Evolutionary conservation across 2,113 vertebrate genomes (phyloP), one percentile per base, ranked within the genome.

Genomic region (Nansenia antarctica): DNA sequence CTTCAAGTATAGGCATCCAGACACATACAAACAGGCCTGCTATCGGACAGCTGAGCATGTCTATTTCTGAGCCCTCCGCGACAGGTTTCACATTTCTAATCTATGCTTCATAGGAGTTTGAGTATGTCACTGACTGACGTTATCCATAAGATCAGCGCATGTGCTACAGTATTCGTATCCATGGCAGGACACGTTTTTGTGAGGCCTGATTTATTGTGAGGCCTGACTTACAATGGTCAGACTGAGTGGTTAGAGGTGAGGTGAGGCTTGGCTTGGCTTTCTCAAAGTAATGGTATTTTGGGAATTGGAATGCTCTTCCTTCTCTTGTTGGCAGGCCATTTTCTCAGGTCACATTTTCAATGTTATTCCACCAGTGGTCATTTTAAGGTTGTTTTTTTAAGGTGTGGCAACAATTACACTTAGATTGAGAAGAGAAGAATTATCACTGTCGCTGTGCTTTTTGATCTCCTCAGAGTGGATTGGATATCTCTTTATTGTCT

Each of bases 1-100:
- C 42, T n/a, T 47, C 1, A 15, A 3, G 45, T 49, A 6, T 49
- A 49, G n/a, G 45, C 20, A 6, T 7, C n/a, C 45, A 20, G 45
- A 49, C 14, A 3, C 4, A 27, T 15, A 35, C 29, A 22, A 31
- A 54, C 31, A 60, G 20, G 24, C n/a, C 22, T 26, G 45, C 32
- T 15, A 5, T 34, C 2, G 27, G 58, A 53, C 65, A 42, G 34
- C 58, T 57, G 65, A 52, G 4, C 47, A 30, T 9, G 57, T 39
- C 71, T 73, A 45, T 73, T 73, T 73, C 32, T 32, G 52, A 60
- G 58, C n/a, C 58, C n/a, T 60, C 18, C 58, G n/a, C 8, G n/a
- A 18, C 30, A 1, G 31, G 58, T 37, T 7, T 60, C 58, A 60
- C 7, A 60, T 60, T 60, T 32, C 32, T 24, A 14, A 35, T 60